Conservation (phyloP, 2,113 vertebrate species). For the Lepidothrix coronata region DNA sequence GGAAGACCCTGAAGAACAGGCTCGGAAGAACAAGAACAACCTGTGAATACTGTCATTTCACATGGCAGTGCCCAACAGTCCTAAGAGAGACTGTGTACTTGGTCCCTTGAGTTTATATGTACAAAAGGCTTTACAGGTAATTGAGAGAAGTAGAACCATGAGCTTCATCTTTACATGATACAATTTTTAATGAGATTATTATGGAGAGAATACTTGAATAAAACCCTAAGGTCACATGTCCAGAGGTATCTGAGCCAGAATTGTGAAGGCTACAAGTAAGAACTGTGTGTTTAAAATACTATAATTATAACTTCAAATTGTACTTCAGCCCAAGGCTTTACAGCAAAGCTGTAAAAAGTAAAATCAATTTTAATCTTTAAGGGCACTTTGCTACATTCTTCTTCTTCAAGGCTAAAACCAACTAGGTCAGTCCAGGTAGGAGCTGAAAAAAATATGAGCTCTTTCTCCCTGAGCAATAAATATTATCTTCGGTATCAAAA, state of each 20-base stretch:
- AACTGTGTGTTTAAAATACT: constrained; percentile 26
- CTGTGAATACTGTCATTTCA: not conserved
- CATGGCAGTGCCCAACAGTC: not conserved
- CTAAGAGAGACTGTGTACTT: not conserved
- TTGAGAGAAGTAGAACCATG: not conserved
- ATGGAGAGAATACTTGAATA: constrained; percentile 19
- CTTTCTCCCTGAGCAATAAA: not conserved
- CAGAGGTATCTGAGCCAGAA: not conserved
- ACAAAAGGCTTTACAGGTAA: not conserved
- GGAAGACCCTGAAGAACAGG: not conserved
- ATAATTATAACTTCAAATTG: constrained; percentile 31
- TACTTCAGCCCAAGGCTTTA: constrained; percentile 36
- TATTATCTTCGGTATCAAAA: constrained; percentile 14
- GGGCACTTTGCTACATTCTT: not conserved
- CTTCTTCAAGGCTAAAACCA: constrained; percentile 29
- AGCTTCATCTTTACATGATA: not conserved
- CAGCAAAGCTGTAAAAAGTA: constrained; percentile 41
- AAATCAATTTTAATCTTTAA: constrained; percentile 60
- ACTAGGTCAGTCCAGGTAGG: constrained; percentile 26
- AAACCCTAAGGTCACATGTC: not conserved
- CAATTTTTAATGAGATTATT: constrained; percentile 20
- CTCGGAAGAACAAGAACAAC: not conserved
- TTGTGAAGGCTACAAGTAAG: not conserved
- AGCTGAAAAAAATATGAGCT: constrained; percentile 14
- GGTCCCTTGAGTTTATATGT: not conserved